Percentiles rank a stretch among this genome's conserved stretches.
phyloP scores from a whole-genome alignment of 2,888 invertebrate genomes.

The Mythimna vitellina region DNA sequence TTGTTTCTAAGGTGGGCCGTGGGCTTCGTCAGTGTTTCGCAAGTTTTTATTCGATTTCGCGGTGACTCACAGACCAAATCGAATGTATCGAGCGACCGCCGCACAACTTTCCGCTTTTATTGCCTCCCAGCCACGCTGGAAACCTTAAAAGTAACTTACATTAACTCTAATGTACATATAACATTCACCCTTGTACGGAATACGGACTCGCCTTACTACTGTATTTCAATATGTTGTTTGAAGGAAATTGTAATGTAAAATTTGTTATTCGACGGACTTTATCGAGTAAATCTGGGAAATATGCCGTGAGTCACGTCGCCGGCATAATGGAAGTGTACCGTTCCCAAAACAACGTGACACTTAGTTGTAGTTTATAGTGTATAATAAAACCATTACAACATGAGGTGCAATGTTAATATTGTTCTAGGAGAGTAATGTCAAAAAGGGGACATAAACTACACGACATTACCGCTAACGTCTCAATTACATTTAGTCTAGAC shows the following conservation, averaged over 20 bases:
- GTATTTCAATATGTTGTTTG: constrained; percentile 56
- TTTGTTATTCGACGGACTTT: constrained; percentile 48
- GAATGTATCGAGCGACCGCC: constrained; percentile 73
- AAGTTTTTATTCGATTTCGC: constrained; percentile 75
- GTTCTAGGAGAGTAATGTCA: constrained; percentile 10
- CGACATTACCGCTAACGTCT: constrained; percentile 24
- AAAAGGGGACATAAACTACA: constrained; percentile 16
- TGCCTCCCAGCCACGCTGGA: constrained; percentile 71
- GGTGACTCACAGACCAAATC: constrained; percentile 78
- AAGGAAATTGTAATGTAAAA: constrained; percentile 52
- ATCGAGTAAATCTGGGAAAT: constrained; percentile 52
- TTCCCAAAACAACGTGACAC: constrained; percentile 51
- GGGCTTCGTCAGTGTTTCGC: constrained; percentile 66
- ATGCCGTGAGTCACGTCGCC: constrained; percentile 52
- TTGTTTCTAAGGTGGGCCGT: constrained; percentile 65
- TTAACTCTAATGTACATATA: constrained; percentile 66
- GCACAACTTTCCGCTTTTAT: constrained; percentile 76
- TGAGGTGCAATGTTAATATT: constrained; percentile 37
- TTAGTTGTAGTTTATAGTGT: constrained; percentile 41
- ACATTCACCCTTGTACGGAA: constrained; percentile 52
- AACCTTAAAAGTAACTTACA: constrained; percentile 77
- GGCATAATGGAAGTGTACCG: constrained; percentile 29
- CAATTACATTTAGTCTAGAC: constrained; percentile 42
- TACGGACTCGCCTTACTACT: constrained; percentile 36
- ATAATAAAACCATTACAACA: constrained; percentile 44